Conservation (phyloP, 2,113 vertebrate genomes). For the Podiceps cristatus region DNA sequence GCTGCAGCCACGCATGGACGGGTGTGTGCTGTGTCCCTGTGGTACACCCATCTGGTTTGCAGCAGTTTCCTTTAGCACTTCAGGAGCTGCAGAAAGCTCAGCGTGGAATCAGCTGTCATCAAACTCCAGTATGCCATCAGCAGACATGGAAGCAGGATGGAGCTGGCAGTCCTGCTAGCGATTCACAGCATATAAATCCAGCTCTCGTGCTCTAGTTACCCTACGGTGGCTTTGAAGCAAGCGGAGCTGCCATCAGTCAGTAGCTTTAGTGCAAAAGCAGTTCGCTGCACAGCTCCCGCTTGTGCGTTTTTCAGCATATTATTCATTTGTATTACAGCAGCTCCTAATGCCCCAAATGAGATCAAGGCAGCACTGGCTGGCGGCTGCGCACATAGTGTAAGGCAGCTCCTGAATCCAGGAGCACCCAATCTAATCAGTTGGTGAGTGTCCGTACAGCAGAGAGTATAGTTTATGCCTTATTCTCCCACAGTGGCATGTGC, state of each 20-base stretch:
- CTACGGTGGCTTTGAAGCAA: not conserved
- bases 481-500: not conserved
- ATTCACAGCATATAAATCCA: not conserved
- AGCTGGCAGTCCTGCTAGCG: not conserved
- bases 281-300: not conserved
- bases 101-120: not conserved
- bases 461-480: not conserved
- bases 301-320: not conserved
- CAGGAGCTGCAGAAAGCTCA: not conserved
- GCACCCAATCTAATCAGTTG: not conserved
- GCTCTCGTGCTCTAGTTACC: not conserved
- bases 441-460: not conserved
- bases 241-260: not conserved
- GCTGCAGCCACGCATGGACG: accelerated
- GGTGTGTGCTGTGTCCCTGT: not conserved
- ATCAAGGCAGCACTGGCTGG: not conserved
- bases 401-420: not conserved
- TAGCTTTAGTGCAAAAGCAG: not conserved
- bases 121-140: not conserved
- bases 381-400: not conserved
- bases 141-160: not conserved
- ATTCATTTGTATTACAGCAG: not conserved
- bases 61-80: not conserved
- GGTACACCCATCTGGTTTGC: accelerated
- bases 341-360: not conserved